phyloP scores from a whole-genome alignment of 2,113 vertebrate genomes.

The Tichodroma muraria region DNA sequence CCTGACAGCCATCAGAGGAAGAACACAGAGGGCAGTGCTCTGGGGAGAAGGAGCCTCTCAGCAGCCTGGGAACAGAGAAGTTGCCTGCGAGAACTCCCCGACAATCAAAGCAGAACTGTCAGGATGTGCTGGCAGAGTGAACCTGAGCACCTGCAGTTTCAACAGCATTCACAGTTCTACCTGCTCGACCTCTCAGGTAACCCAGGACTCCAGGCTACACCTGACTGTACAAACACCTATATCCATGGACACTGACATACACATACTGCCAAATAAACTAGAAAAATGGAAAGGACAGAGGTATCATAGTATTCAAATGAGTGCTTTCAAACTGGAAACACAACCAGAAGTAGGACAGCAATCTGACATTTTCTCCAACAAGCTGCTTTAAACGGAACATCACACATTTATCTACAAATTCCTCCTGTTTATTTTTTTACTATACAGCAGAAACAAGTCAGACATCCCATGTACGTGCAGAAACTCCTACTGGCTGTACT shows the following conservation, averaged over 20 bases:
- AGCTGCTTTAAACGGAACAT: background rate
- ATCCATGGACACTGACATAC: rapidly evolving
- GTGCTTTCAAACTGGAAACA: background rate
- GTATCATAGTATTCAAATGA: background rate
- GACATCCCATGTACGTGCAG: rapidly evolving
- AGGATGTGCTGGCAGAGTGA: background rate
- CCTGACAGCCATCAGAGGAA: background rate
- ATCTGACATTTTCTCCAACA: background rate
- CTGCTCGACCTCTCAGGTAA: background rate
- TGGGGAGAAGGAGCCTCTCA: background rate
- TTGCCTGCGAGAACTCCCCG: background rate
- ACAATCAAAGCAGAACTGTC: background rate
- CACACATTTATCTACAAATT: background rate
- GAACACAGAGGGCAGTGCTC: background rate
- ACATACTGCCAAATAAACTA: background rate
- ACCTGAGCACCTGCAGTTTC: background rate
- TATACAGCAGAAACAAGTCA: background rate
- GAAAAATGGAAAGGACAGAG: background rate
- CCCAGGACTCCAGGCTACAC: background rate
- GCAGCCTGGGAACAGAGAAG: background rate
- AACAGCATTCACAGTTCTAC: background rate
- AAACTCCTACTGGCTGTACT: background rate
- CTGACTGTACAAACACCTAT: background rate
- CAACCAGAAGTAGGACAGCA: background rate
- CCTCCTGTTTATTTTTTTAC: background rate